Evolutionary conservation across 2,888 invertebrate species (phyloP).

Genomic region (Germaria angustata): DNA sequence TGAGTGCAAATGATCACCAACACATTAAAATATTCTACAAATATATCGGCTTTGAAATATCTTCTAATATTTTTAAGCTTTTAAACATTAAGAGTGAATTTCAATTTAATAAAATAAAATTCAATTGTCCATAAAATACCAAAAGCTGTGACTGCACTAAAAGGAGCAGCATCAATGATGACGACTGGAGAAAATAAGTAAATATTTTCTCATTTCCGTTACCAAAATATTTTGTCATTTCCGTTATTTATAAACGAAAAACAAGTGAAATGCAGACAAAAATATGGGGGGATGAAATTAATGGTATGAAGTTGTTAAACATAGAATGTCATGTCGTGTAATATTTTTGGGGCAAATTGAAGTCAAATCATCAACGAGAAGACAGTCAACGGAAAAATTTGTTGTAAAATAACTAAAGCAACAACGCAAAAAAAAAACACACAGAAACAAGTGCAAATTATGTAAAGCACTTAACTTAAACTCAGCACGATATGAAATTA

Average conservation of each 20-base stretch:
- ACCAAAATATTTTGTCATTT: constrained; percentile 73
- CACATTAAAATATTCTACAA: no score
- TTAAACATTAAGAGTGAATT: no score
- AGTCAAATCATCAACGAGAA: constrained; percentile 54
- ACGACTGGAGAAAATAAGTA: constrained; percentile 17
- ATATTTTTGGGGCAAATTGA: constrained; percentile 23
- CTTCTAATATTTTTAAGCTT: no score
- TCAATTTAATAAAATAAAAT: no score
- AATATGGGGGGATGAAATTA: not conserved
- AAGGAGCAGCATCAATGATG: not conserved
- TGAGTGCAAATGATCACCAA: no score
- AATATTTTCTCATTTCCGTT: constrained; percentile 71
- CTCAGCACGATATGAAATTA: constrained; percentile 49
- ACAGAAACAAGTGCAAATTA: constrained; percentile 28
- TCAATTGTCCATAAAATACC: not conserved
- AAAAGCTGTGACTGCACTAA: not conserved
- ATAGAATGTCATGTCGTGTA: constrained; percentile 30
- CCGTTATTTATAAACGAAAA: constrained; percentile 55
- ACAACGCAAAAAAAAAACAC: not conserved
- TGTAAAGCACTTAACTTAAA: constrained; percentile 28
- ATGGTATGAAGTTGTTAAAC: constrained; percentile 31
- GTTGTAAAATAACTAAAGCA: constrained; percentile 15
- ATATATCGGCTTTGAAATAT: no score
- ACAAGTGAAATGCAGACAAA: constrained; percentile 15
- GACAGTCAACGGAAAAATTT: constrained; percentile 24